These are phyloP conservation scores for Canis aureus DNA, from an alignment of 2,113 vertebrate species.

Conservation along the genomic window DNA sequence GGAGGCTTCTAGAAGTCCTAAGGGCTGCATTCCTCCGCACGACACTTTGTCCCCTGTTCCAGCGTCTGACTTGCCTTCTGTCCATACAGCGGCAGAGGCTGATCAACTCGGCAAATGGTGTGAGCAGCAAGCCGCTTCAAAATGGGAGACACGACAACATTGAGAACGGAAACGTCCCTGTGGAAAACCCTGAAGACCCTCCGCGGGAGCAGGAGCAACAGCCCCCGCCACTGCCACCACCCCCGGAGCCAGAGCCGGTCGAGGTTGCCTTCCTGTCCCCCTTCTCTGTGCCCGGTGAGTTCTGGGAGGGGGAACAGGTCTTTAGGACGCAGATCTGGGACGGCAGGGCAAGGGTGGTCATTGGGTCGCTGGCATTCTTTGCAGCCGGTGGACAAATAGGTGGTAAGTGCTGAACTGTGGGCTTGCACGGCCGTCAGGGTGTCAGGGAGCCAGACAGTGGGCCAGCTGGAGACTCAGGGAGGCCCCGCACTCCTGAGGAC, in stretches of 20 bases:
- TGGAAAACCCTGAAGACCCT: constrained; percentile 90
- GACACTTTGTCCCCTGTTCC: accelerated
- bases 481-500: not conserved
- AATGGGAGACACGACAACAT: constrained; percentile 92
- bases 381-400: accelerated
- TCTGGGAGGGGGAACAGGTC: not conserved
- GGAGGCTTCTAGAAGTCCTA: not conserved
- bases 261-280: constrained; percentile 92
- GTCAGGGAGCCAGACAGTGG: not conserved
- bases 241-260: constrained; percentile 64
- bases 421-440: accelerated
- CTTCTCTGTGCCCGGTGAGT: constrained; percentile 92
- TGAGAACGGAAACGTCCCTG: constrained; percentile 95
- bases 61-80: not conserved
- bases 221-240: not conserved
- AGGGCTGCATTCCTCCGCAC: not conserved
- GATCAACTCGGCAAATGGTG: constrained; percentile 93
- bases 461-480: not conserved
- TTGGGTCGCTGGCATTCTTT: not conserved
- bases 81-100: constrained; percentile 94
- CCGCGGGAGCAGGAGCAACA: constrained; percentile 57
- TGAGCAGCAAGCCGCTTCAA: constrained; percentile 91
- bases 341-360: accelerated
- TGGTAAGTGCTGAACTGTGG: accelerated
- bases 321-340: not conserved